Conservation (phyloP, 2,888 invertebrate genomes). For the Capitulum mitella region DNA sequence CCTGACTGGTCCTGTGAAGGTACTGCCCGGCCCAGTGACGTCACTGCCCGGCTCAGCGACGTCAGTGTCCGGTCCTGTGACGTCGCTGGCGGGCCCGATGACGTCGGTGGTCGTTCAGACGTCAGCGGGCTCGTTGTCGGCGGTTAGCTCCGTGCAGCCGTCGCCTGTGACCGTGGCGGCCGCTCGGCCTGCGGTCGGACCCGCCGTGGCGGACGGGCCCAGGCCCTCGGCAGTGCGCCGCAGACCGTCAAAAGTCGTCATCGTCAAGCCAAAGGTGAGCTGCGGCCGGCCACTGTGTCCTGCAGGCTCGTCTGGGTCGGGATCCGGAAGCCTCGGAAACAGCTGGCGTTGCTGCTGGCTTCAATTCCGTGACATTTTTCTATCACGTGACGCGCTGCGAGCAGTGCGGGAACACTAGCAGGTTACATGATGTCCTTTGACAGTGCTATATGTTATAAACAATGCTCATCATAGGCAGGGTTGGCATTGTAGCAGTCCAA, state of each 20-base stretch:
- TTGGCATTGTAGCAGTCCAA: no score
- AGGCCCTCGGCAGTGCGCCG: not conserved
- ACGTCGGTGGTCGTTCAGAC: not conserved
- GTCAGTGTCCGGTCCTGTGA: not conserved
- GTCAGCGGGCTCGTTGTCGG: not conserved
- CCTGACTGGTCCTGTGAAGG: no score
- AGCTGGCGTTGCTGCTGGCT: no score
- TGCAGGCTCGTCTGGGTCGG: no score
- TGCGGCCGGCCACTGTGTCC: not conserved
- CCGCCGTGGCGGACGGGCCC: not conserved
- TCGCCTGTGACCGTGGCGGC: not conserved
- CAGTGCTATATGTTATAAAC: no score
- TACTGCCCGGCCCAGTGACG: not conserved
- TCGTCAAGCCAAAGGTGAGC: slow-evolving; percentile 5
- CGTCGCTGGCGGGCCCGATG: not conserved
- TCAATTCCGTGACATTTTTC: no score
- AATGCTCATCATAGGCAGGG: no score
- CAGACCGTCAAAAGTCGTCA: not conserved
- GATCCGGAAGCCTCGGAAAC: no score
- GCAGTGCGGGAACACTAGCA: no score
- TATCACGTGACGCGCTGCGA: no score
- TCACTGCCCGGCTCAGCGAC: not conserved
- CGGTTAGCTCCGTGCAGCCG: not conserved
- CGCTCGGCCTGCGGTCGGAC: not conserved
- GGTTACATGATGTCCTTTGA: no score